Base-by-base conservation (phyloP, 1,140 invertebrate genomes). In the Aradophagus sp. region DNA sequence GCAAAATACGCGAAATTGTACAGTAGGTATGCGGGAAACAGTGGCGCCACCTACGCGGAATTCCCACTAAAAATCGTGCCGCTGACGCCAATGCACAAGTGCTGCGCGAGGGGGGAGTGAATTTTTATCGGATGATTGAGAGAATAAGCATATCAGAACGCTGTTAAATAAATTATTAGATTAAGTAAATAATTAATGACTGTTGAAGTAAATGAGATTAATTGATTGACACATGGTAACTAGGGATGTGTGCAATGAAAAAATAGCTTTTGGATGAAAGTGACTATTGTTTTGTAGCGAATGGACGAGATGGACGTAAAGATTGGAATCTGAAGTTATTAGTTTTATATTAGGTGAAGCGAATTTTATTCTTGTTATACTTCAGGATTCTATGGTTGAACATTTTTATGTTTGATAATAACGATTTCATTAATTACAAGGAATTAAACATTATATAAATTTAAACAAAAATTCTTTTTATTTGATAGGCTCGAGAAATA, bases 91-190 rank as follows among this genome's bases (percentile, higher is more conserved):
- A 29, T 74, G 58, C 52, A 76, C 63, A 62, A 80, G 55, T 73
- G 63, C 76, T 63, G 68, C 47, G 62, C 34, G 66, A 65, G 32
- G 42, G 56, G 38, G 34, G 68, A 36, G 27, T 65, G 58, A 76
- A 65, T 74, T 79, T 70, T 71, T 74, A 65, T 34, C 34, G 58
- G 17, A 66, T 63, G 50, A 47, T 67, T 31, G 62, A 68, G 73
- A 75, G 67, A 77, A 59, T 74, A 83, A 80, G 79, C 84, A 85
- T 86, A 86, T 86, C 84, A 85, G 74, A 84, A 77, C 75, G 81
- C 75, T 86, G 81, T 84, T 86, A 82, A 77, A 73, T 65, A 68
- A 73, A 69, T 67, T 48, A 73, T 31, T 73, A 67, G 34, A 23
- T 2, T 70, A 73, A 66, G 56, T 66, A 72, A 73, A 42, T 69